Base-by-base conservation (phyloP, 2,888 invertebrate species). In the Chrysolina americana region DNA sequence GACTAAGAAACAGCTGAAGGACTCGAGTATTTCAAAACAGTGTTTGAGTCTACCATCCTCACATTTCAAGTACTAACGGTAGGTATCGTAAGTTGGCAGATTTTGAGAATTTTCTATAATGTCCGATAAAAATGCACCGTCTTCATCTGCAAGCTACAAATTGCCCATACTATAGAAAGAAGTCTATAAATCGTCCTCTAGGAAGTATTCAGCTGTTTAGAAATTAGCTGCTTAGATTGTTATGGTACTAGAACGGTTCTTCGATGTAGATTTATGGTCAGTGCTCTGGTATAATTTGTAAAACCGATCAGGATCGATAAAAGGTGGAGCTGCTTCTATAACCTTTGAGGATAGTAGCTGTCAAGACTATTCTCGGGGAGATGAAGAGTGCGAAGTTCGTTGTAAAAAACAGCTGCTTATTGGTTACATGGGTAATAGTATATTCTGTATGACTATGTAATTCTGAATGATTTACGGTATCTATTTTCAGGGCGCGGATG, bases 151-250 rank as follows among this genome's bases (percentile, higher is more conserved):
- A 59, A 13, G 13, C 13, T 6, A 59, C 59, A 13, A 59, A 28
- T 28, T 50, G 19, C 28, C 28, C 36, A 28, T 66, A 36, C 36
- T 19, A 50, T 17, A 36, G 53, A 66, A 74, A 70, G 68, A 63
- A 74, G 74, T 62, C 73, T 41, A 78, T 80, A 80, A 80, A 80
- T 79, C 77, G 68, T 66, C 15, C 41, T 50, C 62, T 74, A 73
- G 73, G 78, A 79, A 80, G 79, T 76, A 77, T 76, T 76, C 56
- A 62, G 41, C 76, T 73, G 80, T 77, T 80, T 78, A 80, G 80
- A 79, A 80, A 80, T 80, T 80, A 80, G 80, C 80, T 80, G 76
- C 80, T 79, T 80, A 78, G 75, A 78, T 79, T 78, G 79, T 78
- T 79, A 78, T 80, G 78, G 77, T 72, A 63, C 76, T 79, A 62